Base-by-base conservation (phyloP, 2,797 vertebrate species). In the Fistularia tabacaria region DNA sequence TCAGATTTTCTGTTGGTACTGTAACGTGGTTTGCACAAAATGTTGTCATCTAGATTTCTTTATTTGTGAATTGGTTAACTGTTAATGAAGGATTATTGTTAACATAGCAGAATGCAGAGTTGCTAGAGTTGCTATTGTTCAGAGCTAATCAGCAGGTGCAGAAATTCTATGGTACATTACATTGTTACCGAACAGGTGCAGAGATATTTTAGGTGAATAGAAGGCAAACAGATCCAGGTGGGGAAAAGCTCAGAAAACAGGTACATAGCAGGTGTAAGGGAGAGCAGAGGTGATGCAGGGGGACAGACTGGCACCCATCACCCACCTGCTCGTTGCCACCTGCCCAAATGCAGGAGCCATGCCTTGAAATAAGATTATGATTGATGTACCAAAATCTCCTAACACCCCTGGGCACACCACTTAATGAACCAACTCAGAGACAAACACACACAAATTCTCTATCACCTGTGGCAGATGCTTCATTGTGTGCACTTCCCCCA, bases 241-340 rank as follows among this genome's bases (percentile, higher is more conserved):
- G 78, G 50, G 63, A 60, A 68, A 59, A 45, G 60, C 83, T 76
- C 80, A 64, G 51, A 77, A 77, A 74, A 64, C 54, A 39, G 54
- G 66, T 76, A 65, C 56, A 59, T 55, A 78, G 78, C 81, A 86
- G 84, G 77, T 85, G 84, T 72, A 54, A 12, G 64, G 62, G 77
- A 52, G 74, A 76, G 74, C 80, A 80, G 80, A 85, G 85, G 76
- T 80, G 80, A 82, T 75, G 76, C 71, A 57, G 62, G 69, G 66
- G 70, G 64, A 67, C 69, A 47, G 54, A 66, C 69, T 51, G 60
- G 73, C 66, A 77, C 72, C 76, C 69, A 71, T 71, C 77, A 46
- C 66, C 76, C 81, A 83, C 83, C 79, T 82, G 85, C 74, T 76
- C 36, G 14, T 9, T 46, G 74, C 79, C 83, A 81, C 79, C 83